Percentiles rank a stretch among this genome's conserved stretches.
These are phyloP conservation scores for Patella depressa DNA, from an alignment of 2,888 invertebrate species.

Conservation along the genomic window DNA sequence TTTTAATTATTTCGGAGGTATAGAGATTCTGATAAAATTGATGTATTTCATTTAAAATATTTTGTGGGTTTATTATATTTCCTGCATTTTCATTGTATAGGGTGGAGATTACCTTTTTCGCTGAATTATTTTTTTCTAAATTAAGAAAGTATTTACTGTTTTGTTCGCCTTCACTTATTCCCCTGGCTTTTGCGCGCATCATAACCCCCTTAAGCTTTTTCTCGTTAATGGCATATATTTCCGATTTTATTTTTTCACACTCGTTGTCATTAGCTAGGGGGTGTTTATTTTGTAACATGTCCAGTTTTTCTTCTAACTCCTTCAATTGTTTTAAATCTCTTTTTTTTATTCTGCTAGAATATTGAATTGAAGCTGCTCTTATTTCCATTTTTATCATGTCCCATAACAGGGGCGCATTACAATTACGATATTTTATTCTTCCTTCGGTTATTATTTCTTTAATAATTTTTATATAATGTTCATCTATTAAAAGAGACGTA, in stretches of 20 bases:
- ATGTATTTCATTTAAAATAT: no score
- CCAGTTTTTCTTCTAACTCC: neutral
- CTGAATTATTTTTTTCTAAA: no score
- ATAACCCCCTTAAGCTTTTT: constrained; percentile 5
- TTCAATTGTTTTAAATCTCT: neutral
- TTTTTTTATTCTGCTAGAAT: neutral
- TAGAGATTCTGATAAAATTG: no score
- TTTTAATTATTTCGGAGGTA: no score
- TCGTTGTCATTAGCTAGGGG: neutral
- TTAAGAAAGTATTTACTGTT: neutral
- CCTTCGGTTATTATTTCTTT: constrained; percentile 5
- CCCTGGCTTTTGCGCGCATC: neutral
- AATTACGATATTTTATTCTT: no score
- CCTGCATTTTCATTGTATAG: no score
- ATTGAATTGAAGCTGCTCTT: neutral
- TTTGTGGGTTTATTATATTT: no score
- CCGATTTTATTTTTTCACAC: neutral
- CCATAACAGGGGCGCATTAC: neutral
- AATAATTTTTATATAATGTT: neutral
- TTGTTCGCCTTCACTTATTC: constrained; percentile 1
- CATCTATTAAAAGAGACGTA: neutral
- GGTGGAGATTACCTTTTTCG: no score
- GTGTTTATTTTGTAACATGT: neutral
- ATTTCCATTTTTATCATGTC: constrained; percentile 16
- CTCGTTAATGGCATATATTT: neutral